phyloP scores from a whole-genome alignment of 2,113 vertebrate genomes.

The Plestiodon gilberti region DNA sequence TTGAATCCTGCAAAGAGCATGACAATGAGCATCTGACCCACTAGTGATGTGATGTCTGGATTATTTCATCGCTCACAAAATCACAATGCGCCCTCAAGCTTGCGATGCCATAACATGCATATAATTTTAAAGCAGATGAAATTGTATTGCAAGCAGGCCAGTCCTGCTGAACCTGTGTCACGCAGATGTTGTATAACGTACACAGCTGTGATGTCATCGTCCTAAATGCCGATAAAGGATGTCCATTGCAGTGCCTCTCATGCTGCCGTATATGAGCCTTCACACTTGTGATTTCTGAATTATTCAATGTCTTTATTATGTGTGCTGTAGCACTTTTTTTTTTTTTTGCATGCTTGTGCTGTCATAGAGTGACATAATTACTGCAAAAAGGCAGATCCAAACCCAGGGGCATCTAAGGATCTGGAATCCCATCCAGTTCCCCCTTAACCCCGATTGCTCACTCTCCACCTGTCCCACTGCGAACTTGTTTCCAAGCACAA shows the following conservation, averaged over 20 bases:
- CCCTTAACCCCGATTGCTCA: not conserved
- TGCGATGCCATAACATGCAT: not conserved
- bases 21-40: not conserved
- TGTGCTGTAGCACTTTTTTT: not conserved
- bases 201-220: not conserved
- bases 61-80: not conserved
- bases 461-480: not conserved
- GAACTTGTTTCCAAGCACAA: not conserved
- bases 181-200: not conserved
- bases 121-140: not conserved
- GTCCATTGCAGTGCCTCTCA: fast-evolving
- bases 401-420: not conserved
- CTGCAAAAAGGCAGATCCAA: not conserved
- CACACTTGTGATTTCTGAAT: not conserved
- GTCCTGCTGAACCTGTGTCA: too few species aligned
- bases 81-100: not conserved
- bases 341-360: not conserved
- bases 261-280: not conserved
- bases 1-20: not conserved
- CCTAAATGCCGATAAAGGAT: too few species aligned
- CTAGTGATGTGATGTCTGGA: not conserved
- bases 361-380: not conserved
- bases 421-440: not conserved
- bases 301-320: too few species aligned
- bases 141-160: fast-evolving